Base-by-base conservation (phyloP, 2,797 vertebrate species). In the Gorsachius magnificus region DNA sequence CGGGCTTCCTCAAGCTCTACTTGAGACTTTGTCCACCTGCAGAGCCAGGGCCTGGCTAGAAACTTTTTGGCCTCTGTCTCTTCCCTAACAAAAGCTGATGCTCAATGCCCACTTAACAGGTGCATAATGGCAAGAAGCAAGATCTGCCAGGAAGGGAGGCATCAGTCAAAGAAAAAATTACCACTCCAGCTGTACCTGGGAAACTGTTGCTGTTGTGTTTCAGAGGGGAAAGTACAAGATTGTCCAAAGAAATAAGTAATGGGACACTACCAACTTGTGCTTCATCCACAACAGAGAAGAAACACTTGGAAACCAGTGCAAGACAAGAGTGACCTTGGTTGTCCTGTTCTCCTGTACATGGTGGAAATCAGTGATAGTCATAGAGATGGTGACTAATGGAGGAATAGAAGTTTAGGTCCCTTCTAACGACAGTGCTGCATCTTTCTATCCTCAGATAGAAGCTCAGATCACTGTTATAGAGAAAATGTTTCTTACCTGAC, bases 71-170 rank as follows among this genome's bases (percentile, higher is more conserved):
- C 70, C 46, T 74, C 77, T 85, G 33, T 57, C 64, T 83, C 68
- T 69, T 81, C 41, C 35, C 29, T 71, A 48, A 53, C 33, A 87
- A 50, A 88, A 85, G 53, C 38, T 68, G 93, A 64, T 80, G 66
- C 63, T 93, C 93, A 91, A 79, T 80, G 86, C 41, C 70, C n/a
- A 25, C 22, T 93, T 90, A 64, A 43, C 54, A 93, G 86, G 31
- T 90, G 77, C 35, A 38, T 33, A 51, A 45, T 14, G 36, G 51
- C 28, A 65, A 87, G 77, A 70, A 76, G 63, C 25, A 56, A 61
- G 29, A 48, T 61, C 38, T 63, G 46, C 43, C 46, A 65, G 61
- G 35, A 26, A 84, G 74, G 61, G 61, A 58, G 66, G 22, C 24
- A 35, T 54, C n/a, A 35, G 28, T 7, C 4, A 21, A 51, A 81